Percentiles rank a stretch among this genome's conserved stretches.
Conservation (phyloP, 2,888 invertebrate genomes). For the Teleiodes luculella region DNA sequence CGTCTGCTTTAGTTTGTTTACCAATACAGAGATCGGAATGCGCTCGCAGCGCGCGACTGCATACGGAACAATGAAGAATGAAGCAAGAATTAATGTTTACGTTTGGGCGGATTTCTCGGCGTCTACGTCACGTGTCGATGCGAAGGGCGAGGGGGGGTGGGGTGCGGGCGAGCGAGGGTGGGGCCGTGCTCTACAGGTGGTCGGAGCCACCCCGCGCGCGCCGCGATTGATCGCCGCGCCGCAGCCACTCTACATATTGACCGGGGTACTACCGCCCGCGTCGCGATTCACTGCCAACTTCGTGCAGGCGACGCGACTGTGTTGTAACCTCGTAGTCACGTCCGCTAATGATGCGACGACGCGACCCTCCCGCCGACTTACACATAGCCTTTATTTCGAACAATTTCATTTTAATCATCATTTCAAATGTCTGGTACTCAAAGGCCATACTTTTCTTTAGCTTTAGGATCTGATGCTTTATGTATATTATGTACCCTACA, state of each 20-base stretch:
- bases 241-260: constrained; percentile 77
- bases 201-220: constrained; percentile 47
- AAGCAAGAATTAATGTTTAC: constrained; percentile 78
- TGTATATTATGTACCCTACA: too few relatives aligned
- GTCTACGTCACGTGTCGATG: constrained; percentile 76
- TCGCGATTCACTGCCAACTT: constrained; percentile 62
- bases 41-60: constrained; percentile 66
- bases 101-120: constrained; percentile 75
- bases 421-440: too few relatives aligned
- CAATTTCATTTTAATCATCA: too few relatives aligned
- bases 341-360: constrained; percentile 20
- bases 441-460: too few relatives aligned
- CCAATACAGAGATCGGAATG: constrained; percentile 69
- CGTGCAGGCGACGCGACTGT: constrained; percentile 53
- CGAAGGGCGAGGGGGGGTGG: constrained; percentile 38
- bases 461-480: not conserved
- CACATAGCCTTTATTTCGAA: constrained; percentile 4
- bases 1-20: constrained; percentile 57
- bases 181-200: constrained; percentile 62
- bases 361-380: constrained; percentile 1
- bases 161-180: constrained; percentile 35
- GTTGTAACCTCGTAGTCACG: constrained; percentile 23
- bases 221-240: constrained; percentile 74
- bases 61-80: constrained; percentile 76
- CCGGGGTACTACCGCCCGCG: constrained; percentile 71